Conservation (phyloP, 1,140 invertebrate genomes). For the Pomacea maculata region DNA sequence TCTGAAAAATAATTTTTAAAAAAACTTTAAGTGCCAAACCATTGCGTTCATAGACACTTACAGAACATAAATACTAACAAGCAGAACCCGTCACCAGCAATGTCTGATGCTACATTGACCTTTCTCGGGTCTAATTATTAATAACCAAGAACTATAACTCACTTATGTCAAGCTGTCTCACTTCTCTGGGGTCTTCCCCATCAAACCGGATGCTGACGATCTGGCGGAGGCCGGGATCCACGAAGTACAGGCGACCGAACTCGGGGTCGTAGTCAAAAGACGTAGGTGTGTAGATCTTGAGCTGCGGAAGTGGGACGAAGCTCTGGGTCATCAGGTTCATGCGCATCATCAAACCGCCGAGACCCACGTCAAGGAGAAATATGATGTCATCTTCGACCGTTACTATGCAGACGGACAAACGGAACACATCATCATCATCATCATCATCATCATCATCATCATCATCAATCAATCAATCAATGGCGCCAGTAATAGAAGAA, state of each 20-base stretch:
- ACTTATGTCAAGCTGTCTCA: constrained; percentile 24
- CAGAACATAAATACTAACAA: neutral
- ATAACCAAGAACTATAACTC: neutral
- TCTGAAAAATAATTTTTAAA: constrained; percentile 25
- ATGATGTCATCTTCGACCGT: constrained; percentile 41
- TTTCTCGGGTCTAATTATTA: neutral
- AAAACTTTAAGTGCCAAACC: neutral
- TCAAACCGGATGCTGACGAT: constrained; percentile 81
- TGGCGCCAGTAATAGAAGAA: too few relatives aligned
- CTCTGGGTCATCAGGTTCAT: constrained; percentile 41
- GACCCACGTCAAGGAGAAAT: constrained; percentile 37
- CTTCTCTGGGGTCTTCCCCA: constrained; percentile 66
- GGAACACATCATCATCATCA: too few relatives aligned
- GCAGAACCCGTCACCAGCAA: neutral
- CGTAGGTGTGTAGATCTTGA: constrained; percentile 69
- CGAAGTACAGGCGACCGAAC: constrained; percentile 86
- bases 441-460: too few relatives aligned
- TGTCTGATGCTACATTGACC: neutral
- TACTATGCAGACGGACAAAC: constrained; percentile 17
- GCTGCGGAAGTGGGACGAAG: constrained; percentile 37
- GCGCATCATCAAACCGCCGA: constrained; percentile 35
- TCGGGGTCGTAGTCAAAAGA: constrained; percentile 92
- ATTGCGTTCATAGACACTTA: neutral
- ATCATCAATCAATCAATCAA: too few relatives aligned
- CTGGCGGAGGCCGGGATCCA: constrained; percentile 81